Evolutionary conservation across 92 coral and sea anemone species (phyloP).

Genomic region (Desmophyllum pertusum): DNA sequence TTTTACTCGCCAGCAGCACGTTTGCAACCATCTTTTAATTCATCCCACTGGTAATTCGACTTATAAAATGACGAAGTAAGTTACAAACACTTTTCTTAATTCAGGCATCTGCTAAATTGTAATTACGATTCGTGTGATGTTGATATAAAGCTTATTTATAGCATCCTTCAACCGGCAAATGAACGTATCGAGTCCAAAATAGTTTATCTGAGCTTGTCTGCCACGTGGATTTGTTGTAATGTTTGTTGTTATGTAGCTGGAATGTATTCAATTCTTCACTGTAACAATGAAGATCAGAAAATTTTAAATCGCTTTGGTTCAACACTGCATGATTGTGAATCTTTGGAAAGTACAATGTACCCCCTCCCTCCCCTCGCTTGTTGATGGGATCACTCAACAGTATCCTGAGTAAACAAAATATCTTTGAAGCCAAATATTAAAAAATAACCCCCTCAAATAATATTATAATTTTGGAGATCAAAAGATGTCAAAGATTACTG

Average conservation of each 20-base stretch:
- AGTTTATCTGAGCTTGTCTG: not conserved
- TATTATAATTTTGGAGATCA: no score
- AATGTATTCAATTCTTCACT: not conserved
- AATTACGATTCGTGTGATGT: not conserved
- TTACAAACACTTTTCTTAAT: not conserved
- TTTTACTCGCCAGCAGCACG: not conserved
- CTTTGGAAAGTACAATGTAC: not conserved
- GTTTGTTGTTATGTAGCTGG: not conserved
- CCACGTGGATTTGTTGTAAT: not conserved
- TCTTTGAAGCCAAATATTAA: no score
- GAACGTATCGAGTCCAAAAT: not conserved
- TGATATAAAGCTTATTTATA: no score
- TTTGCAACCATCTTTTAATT: not conserved
- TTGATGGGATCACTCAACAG: not conserved
- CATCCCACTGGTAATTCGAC: not conserved
- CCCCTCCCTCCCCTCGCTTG: not conserved
- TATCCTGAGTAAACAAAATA: not conserved
- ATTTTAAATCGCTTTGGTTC: not conserved
- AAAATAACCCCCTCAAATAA: no score
- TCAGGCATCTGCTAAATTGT: not conserved
- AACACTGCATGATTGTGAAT: not conserved
- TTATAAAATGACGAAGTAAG: conserved; percentile 37
- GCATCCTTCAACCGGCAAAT: not conserved
- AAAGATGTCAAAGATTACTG: no score
- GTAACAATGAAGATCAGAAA: not conserved